Evolutionary conservation across 2,113 vertebrate species (phyloP).

Genomic region (Perca schrenkii): DNA sequence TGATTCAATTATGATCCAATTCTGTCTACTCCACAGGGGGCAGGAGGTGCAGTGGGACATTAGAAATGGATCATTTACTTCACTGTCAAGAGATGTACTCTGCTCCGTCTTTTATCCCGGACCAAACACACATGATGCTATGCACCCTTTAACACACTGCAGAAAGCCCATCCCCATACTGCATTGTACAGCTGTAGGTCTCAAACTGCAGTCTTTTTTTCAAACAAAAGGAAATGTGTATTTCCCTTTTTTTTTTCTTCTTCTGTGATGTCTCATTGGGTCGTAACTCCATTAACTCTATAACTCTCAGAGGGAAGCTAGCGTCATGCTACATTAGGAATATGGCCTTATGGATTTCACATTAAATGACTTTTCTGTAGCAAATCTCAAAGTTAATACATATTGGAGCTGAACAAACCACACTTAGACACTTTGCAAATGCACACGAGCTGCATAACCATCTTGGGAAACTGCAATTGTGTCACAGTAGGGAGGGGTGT

Average conservation of each 20-base stretch:
- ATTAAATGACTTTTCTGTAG: constrained; percentile 61
- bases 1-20: constrained; percentile 80
- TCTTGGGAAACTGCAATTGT: not conserved
- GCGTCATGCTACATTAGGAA: constrained; percentile 73
- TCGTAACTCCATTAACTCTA: constrained; percentile 69
- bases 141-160: constrained; percentile 4
- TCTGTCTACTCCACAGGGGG: constrained; percentile 68
- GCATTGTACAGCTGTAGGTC: not conserved
- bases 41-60: constrained; percentile 60
- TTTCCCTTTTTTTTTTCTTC: not conserved
- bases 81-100: constrained; percentile 54
- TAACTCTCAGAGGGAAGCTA: constrained; percentile 60
- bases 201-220: constrained; percentile 17
- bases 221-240: constrained; percentile 36
- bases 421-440: constrained; percentile 5
- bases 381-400: constrained; percentile 37
- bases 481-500: not conserved
- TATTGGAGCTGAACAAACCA: constrained; percentile 8
- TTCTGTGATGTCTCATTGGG: constrained; percentile 58
- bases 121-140: constrained; percentile 49
- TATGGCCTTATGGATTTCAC: constrained; percentile 67
- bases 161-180: constrained; percentile 31
- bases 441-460: not conserved
- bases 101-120: constrained; percentile 33
- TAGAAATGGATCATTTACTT: constrained; percentile 75